Evolutionary conservation across 2,113 vertebrate genomes (phyloP).

Genomic region (Nothoprocta pentlandii): DNA sequence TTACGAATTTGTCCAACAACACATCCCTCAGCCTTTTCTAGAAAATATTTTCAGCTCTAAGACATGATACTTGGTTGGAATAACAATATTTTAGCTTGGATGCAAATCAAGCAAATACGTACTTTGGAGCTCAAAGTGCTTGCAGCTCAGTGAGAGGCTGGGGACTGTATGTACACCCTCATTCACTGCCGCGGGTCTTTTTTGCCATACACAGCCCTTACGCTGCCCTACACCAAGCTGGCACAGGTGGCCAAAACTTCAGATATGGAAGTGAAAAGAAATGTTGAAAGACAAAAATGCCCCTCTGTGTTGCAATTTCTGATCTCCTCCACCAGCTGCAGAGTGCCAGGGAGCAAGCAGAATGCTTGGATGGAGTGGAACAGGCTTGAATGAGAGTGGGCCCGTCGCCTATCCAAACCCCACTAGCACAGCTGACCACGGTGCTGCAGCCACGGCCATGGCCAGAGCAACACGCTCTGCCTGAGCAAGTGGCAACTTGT

Average conservation of each 20-base stretch:
- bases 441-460: background rate
- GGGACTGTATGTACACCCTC: background rate
- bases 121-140: constrained; percentile 2
- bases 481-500: background rate
- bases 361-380: background rate
- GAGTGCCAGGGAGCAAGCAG: background rate
- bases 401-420: background rate
- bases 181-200: background rate
- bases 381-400: background rate
- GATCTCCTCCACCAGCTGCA: background rate
- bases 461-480: background rate
- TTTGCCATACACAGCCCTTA: background rate
- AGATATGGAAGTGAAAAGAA: background rate
- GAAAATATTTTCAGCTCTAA: constrained; percentile 2
- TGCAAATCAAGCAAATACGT: constrained; percentile 24
- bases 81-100: constrained; percentile 10
- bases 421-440: background rate
- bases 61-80: background rate
- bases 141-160: background rate
- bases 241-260: background rate
- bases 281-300: background rate
- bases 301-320: fast-evolving
- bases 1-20: background rate
- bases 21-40: background rate
- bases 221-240: background rate